Evolutionary conservation across 1,140 invertebrate genomes (phyloP).

Genomic region (Calliopsis andreniformis): DNA sequence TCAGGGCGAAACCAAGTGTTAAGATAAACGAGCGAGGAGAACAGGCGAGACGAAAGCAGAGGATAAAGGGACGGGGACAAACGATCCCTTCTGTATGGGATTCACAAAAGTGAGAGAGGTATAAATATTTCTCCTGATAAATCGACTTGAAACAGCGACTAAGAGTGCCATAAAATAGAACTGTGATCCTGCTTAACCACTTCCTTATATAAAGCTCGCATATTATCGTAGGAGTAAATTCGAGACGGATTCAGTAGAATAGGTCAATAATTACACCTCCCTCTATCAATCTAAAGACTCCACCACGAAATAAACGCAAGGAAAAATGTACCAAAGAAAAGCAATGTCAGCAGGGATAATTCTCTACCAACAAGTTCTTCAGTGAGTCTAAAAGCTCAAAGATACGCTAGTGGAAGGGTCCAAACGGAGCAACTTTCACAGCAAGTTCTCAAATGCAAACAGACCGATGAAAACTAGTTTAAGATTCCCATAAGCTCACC

Average conservation of each 20-base stretch:
- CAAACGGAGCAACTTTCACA: neutral
- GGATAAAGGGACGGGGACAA: constrained; percentile 19
- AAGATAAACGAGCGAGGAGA: constrained; percentile 44
- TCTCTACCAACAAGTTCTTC: neutral
- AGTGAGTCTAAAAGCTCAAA: neutral
- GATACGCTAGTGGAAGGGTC: neutral
- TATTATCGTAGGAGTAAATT: no score
- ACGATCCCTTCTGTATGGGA: constrained; percentile 22
- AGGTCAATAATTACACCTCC: neutral
- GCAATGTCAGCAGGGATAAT: neutral
- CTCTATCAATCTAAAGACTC: neutral
- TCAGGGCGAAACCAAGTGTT: constrained; percentile 35
- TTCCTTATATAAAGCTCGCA: neutral
- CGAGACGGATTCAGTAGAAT: neutral
- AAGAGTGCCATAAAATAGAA: neutral
- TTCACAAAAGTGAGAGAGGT: constrained; percentile 33
- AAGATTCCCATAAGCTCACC: neutral
- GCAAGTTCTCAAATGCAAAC: neutral
- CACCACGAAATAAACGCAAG: neutral
- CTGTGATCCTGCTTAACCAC: neutral
- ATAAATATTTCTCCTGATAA: constrained; percentile 50
- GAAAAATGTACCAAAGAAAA: neutral
- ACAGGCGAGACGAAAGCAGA: neutral
- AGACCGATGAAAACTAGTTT: neutral
- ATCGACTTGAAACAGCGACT: constrained; percentile 21